Evolutionary conservation across 1,140 invertebrate species (phyloP).

Genomic region (Pogonomyrmex californicus): DNA sequence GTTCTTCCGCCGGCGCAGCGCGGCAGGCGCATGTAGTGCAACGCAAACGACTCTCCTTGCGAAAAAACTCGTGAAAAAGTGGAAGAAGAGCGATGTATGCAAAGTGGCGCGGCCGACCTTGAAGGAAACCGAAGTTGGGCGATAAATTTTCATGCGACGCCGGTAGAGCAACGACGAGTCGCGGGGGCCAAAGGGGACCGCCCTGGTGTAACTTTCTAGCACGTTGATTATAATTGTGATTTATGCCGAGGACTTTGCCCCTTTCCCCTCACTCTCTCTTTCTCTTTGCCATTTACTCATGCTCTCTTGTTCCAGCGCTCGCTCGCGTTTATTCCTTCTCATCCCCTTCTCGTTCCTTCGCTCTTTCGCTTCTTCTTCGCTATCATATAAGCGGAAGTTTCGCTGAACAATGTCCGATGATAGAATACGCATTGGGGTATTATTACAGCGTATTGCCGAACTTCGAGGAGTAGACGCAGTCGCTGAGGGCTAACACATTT

Average conservation of each 20-base stretch:
- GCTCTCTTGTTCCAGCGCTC: not conserved
- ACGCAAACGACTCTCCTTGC: conserved; percentile 32
- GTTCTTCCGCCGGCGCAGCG: conserved; percentile 1
- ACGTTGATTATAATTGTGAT: conserved; percentile 82
- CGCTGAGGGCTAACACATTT: conserved; percentile 26
- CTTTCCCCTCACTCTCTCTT: conserved; percentile 18
- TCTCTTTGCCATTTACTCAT: conserved; percentile 19
- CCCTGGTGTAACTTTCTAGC: conserved; percentile 77
- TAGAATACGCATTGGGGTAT: conserved; percentile 72
- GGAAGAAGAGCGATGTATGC: conserved; percentile 70
- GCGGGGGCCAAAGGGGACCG: conserved; percentile 66
- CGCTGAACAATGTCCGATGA: conserved; percentile 56
- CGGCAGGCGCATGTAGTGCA: conserved; percentile 9
- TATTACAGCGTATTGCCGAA: conserved; percentile 66
- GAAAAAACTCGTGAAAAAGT: conserved; percentile 69
- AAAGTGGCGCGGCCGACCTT: conserved; percentile 72
- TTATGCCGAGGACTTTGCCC: conserved; percentile 67
- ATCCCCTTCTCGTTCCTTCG: conserved; percentile 23
- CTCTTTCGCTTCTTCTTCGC: conserved; percentile 29
- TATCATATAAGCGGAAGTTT: conserved; percentile 36
- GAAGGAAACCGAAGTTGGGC: conserved; percentile 76
- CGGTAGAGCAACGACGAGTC: conserved; percentile 58
- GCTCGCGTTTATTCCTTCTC: conserved; percentile 19
- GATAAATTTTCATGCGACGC: conserved; percentile 79
- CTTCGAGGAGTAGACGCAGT: conserved; percentile 28